A percentile compares a stretch with the other conserved stretches of the same genome.
Conservation (phyloP, 2,113 vertebrate genomes). For the Rhadina sibilatrix region DNA sequence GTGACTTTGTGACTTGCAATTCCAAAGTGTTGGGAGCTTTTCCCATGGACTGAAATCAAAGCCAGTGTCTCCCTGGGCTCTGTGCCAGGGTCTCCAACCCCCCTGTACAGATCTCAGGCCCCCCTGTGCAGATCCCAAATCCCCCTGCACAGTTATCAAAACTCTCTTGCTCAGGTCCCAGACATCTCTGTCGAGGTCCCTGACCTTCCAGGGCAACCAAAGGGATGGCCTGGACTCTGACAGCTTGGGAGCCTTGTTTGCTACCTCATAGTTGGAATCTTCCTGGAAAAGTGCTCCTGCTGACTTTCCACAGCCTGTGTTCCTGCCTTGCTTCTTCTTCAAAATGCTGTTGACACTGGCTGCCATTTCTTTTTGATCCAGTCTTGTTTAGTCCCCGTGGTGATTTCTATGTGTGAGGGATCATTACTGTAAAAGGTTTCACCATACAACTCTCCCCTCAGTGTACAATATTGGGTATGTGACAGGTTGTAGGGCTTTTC, state of each 20-base stretch:
- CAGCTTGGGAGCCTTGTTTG: background rate
- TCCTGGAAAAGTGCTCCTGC: background rate
- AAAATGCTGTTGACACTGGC: rapidly evolving
- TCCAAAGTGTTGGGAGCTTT: no score
- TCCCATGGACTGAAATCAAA: no score
- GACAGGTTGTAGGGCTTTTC: background rate
- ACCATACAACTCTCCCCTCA: background rate
- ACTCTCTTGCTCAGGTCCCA: no score
- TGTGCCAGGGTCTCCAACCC: no score
- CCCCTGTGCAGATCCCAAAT: no score
- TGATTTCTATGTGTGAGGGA: background rate
- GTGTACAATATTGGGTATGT: rapidly evolving
- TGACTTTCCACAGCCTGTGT: background rate
- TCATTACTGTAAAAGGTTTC: background rate
- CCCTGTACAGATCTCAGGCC: no score
- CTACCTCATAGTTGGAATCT: background rate
- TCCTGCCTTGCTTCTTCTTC: background rate
- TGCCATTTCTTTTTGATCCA: background rate
- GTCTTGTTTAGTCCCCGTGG: background rate
- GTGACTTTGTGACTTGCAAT: no score
- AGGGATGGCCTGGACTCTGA: no score
- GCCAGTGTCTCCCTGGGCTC: no score
- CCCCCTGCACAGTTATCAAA: no score
- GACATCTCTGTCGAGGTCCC: no score
- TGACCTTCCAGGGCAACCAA: no score